Percentiles rank a stretch among this genome's conserved stretches.
Evolutionary conservation across 2,797 vertebrate genomes (phyloP).

Genomic region (Onychomys arenicola): DNA sequence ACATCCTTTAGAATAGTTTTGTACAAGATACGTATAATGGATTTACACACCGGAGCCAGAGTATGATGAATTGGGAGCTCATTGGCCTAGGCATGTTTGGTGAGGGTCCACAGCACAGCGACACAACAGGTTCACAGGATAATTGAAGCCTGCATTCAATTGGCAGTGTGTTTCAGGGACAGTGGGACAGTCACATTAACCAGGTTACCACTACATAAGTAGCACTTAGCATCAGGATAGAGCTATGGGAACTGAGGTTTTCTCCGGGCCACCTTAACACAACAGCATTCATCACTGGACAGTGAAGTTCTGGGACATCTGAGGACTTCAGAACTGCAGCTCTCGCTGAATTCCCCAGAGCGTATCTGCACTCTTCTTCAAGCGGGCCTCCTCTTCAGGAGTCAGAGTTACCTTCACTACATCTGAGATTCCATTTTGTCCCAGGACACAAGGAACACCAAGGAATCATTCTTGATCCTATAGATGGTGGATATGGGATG

Average conservation of each 20-base stretch:
- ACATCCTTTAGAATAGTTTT: background rate
- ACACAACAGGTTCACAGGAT: background rate
- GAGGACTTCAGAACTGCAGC: background rate
- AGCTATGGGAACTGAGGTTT: background rate
- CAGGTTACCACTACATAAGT: background rate
- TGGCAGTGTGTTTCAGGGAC: background rate
- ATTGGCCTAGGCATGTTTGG: background rate
- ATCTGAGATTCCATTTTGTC: background rate
- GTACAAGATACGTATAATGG: background rate
- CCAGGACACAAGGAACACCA: background rate
- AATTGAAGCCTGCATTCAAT: background rate
- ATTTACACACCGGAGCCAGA: background rate
- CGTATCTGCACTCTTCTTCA: background rate
- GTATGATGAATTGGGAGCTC: background rate
- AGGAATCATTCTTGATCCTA: background rate
- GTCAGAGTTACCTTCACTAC: background rate
- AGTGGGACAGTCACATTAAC: background rate
- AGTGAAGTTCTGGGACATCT: background rate
- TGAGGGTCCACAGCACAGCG: background rate
- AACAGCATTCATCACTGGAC: background rate
- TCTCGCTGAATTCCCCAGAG: background rate
- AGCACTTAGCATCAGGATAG: background rate
- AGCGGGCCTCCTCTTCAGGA: background rate
- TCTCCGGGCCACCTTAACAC: background rate
- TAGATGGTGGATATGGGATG: background rate